These are phyloP conservation scores for Drosophila rhopaloa DNA, from an alignment of 1,140 invertebrate genomes.

Conservation along the genomic window DNA sequence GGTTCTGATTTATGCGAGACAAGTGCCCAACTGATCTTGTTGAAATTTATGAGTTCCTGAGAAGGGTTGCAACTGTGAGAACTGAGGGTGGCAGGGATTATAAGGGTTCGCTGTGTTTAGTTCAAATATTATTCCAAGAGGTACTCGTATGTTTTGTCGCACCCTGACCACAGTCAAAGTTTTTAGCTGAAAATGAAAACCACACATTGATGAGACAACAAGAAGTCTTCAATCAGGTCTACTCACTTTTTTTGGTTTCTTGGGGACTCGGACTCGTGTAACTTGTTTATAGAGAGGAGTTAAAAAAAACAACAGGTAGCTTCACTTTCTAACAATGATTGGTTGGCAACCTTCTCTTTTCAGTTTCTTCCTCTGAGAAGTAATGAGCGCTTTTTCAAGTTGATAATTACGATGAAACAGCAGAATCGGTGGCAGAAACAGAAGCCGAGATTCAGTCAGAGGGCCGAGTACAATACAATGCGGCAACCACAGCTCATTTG, in stretches of 20 bases:
- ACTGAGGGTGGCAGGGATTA: slow-evolving; percentile 30
- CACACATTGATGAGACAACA: slow-evolving; percentile 35
- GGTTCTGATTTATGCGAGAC: slow-evolving; percentile 68
- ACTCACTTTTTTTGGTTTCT: slow-evolving; percentile 2
- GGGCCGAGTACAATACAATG: slow-evolving; percentile 13
- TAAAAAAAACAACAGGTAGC: slow-evolving; percentile 18
- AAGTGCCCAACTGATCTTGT: slow-evolving; percentile 50
- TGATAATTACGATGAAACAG: slow-evolving; percentile 80
- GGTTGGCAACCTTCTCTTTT: slow-evolving; percentile 45
- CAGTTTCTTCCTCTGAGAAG: slow-evolving; percentile 19
- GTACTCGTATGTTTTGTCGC: background rate
- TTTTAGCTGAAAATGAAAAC: slow-evolving; percentile 24
- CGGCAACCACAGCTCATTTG: slow-evolving; percentile 60
- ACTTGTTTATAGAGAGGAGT: slow-evolving; percentile 47
- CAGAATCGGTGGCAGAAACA: slow-evolving; percentile 49
- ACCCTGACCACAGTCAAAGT: slow-evolving; percentile 47
- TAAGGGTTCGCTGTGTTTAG: slow-evolving; percentile 5
- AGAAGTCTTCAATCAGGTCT: slow-evolving; percentile 35
- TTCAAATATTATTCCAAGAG: background rate
- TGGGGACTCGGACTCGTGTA: slow-evolving; percentile 29
- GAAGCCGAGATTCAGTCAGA: slow-evolving; percentile 22
- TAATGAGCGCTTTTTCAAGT: slow-evolving; percentile 79
- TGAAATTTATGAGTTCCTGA: slow-evolving; percentile 35
- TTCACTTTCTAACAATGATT: slow-evolving; percentile 77
- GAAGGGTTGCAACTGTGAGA: slow-evolving; percentile 26